phyloP scores from a whole-genome alignment of 1,140 invertebrate genomes.

The Vollenhovia emeryi region DNA sequence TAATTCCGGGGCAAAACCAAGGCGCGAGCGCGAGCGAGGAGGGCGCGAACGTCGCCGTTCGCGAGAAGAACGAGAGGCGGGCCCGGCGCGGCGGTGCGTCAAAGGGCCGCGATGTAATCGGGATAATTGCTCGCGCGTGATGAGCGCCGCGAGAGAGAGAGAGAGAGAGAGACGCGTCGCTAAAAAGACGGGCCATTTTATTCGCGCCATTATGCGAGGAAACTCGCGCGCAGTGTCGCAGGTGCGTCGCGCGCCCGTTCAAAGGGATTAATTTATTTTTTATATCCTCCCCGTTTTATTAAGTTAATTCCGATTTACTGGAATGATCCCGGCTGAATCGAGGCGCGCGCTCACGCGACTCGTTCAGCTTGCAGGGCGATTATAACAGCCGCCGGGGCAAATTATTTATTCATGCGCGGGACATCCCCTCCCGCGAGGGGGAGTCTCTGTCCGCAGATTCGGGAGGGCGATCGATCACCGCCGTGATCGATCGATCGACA shows the following conservation, averaged over 20 bases:
- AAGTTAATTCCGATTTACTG: constrained; percentile 13
- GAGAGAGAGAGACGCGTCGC: neutral
- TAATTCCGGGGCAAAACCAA: constrained; percentile 28
- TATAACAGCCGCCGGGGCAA: neutral
- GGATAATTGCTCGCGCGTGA: constrained; percentile 9
- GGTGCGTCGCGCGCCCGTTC: neutral
- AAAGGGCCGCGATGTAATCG: constrained; percentile 18
- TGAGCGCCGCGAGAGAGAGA: too few relatives aligned
- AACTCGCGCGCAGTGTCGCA: neutral
- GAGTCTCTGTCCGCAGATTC: neutral
- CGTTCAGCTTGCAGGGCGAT: neutral
- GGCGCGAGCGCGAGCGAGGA: neutral
- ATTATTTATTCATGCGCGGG: neutral
- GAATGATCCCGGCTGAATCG: neutral
- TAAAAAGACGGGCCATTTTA: neutral
- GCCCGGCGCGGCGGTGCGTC: too few relatives aligned
- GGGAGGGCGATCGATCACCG: neutral
- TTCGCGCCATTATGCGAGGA: neutral
- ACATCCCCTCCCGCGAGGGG: neutral
- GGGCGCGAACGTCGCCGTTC: neutral
- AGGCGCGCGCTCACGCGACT: neutral
- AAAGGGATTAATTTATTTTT: constrained; percentile 16
- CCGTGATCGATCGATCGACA: neutral
- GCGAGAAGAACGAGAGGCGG: neutral
- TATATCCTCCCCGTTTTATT: neutral